phyloP scores from a whole-genome alignment of 1,140 invertebrate species.

The Trachelipus rathkii region DNA sequence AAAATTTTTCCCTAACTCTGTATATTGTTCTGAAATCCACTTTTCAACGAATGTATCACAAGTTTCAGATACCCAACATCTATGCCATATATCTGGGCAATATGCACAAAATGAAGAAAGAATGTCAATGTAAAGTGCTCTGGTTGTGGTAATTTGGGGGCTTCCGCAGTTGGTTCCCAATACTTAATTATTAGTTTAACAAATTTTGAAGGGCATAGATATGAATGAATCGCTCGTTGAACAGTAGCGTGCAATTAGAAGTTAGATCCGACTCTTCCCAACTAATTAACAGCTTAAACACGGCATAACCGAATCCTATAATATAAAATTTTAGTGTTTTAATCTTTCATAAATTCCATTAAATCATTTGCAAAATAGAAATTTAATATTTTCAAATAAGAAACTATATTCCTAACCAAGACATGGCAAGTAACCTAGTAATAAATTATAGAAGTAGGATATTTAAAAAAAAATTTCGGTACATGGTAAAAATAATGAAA shows the following conservation, averaged over 20 bases:
- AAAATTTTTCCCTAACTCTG: constrained; percentile 75
- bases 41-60: constrained; percentile 87
- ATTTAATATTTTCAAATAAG: too few relatives aligned
- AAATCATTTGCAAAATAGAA: too few relatives aligned
- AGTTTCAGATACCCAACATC: constrained; percentile 65
- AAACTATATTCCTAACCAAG: too few relatives aligned
- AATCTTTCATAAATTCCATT: too few relatives aligned
- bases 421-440: too few relatives aligned
- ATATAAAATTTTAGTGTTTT: neutral
- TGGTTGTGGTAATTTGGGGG: constrained; percentile 61
- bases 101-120: constrained; percentile 91
- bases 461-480: too few relatives aligned
- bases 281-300: constrained; percentile 38
- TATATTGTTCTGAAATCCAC: constrained; percentile 87
- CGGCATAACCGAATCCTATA: constrained; percentile 39
- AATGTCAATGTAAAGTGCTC: constrained; percentile 86
- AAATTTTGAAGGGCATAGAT: constrained; percentile 42
- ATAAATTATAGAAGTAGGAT: too few relatives aligned
- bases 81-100: constrained; percentile 85
- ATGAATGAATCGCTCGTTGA: constrained; percentile 33
- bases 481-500: too few relatives aligned
- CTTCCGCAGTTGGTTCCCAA: constrained; percentile 51
- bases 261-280: constrained; percentile 40
- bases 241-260: constrained; percentile 37
- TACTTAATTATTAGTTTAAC: constrained; percentile 41